These are phyloP conservation scores for Hemibagrus guttatus DNA, from an alignment of 2,797 vertebrate species.

Conservation along the genomic window DNA sequence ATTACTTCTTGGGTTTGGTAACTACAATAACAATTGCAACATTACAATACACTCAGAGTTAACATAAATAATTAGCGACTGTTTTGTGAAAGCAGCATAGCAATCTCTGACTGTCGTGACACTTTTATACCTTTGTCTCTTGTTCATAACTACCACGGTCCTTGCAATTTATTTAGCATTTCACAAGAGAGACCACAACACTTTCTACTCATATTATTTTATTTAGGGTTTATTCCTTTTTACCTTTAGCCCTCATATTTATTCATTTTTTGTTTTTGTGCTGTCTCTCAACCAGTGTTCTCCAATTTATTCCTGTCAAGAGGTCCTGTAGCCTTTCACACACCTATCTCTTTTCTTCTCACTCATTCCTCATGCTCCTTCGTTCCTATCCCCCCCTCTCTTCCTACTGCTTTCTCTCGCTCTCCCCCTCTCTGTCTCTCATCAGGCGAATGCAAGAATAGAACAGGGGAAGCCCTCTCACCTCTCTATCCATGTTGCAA, in stretches of 20 bases:
- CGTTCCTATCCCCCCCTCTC: constrained; percentile 40
- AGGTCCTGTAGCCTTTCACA: constrained; percentile 42
- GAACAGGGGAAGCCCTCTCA: constrained; percentile 84
- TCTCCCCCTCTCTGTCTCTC: constrained; percentile 54
- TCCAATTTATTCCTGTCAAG: constrained; percentile 54
- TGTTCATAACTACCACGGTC: constrained; percentile 47
- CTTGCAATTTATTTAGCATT: constrained; percentile 43
- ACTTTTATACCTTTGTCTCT: constrained; percentile 56
- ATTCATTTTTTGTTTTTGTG: constrained; percentile 44
- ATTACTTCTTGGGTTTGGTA: constrained; percentile 26
- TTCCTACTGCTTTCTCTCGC: constrained; percentile 31
- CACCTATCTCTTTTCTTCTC: constrained; percentile 40
- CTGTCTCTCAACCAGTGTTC: constrained; percentile 49
- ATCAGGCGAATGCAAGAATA: constrained; percentile 79
- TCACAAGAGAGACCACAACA: constrained; percentile 28
- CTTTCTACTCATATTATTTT: constrained; percentile 25
- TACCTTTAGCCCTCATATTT: constrained; percentile 53
- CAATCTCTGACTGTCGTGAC: constrained; percentile 53
- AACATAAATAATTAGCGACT: constrained; percentile 37
- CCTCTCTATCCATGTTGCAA: constrained; percentile 76
- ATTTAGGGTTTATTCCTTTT: constrained; percentile 49
- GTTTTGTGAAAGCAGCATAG: constrained; percentile 7
- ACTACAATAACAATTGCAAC: constrained; percentile 28
- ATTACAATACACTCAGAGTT: constrained; percentile 30
- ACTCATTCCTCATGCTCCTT: constrained; percentile 27